These are phyloP conservation scores for Hippopotamyrus pictus DNA, from an alignment of 2,797 vertebrate species.

Conservation along the genomic window DNA sequence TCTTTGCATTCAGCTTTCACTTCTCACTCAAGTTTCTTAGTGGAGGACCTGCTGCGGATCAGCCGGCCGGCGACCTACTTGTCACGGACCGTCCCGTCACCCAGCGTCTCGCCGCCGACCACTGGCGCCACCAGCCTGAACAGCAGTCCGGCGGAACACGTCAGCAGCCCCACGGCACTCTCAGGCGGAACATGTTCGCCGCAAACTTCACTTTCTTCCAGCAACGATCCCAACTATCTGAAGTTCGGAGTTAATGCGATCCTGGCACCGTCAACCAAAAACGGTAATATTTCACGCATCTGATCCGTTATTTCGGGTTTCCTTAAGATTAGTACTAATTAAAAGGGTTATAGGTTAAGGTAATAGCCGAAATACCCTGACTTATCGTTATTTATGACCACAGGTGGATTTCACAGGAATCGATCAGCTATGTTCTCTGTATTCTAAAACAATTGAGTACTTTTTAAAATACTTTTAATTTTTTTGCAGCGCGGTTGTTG, in stretches of 20 bases:
- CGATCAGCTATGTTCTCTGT: neutral
- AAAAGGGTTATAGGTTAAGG: neutral
- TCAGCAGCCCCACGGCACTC: constrained; percentile 39
- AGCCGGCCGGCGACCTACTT: constrained; percentile 69
- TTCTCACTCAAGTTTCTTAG: constrained; percentile 80
- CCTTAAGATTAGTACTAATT: neutral
- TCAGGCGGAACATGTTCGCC: constrained; percentile 57
- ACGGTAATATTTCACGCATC: constrained; percentile 64
- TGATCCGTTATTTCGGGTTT: neutral
- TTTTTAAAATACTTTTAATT: neutral
- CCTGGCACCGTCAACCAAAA: constrained; percentile 75
- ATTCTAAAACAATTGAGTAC: neutral
- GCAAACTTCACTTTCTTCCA: constrained; percentile 48
- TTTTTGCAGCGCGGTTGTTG: neutral
- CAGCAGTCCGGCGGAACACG: constrained; percentile 48
- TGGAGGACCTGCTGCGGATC: constrained; percentile 85
- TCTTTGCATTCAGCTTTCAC: constrained; percentile 70
- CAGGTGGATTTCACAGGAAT: neutral
- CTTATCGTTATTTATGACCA: neutral
- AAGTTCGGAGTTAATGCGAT: constrained; percentile 96
- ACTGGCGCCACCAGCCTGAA: constrained; percentile 58
- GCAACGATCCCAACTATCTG: constrained; percentile 68
- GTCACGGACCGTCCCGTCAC: constrained; percentile 60
- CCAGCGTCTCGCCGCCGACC: constrained; percentile 60
- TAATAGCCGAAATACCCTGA: neutral